These are phyloP conservation scores for Catocala fraxini DNA, from an alignment of 2,888 invertebrate species.

Conservation along the genomic window DNA sequence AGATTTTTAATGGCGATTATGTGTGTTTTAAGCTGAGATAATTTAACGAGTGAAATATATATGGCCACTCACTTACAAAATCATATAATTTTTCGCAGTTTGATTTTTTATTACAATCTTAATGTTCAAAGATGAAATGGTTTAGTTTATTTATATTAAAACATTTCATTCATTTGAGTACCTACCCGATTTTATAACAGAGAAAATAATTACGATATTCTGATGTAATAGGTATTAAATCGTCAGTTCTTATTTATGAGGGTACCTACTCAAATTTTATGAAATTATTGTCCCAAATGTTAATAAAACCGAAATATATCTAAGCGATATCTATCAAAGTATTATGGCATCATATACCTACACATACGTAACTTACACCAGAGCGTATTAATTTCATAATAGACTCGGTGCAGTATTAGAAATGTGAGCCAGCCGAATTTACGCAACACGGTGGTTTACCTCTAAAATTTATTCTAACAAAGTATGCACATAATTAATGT, in stretches of 20 bases:
- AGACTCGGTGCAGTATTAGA: conserved; percentile 32
- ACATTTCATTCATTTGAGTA: no score
- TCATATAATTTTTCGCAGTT: no score
- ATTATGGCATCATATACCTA: conserved; percentile 35
- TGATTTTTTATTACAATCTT: no score
- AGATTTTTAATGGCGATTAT: background rate
- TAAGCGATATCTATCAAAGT: conserved; percentile 23
- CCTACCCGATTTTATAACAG: background rate
- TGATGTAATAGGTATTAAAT: background rate
- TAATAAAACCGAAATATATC: conserved; percentile 15
- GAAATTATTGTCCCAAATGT: conserved; percentile 15
- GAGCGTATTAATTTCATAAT: conserved; percentile 51
- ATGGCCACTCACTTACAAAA: no score
- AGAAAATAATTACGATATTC: background rate
- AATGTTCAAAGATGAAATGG: no score
- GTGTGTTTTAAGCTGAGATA: background rate
- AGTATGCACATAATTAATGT: conserved; percentile 13
- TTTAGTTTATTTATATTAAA: no score
- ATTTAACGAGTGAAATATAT: no score
- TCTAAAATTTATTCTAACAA: background rate
- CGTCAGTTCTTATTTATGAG: background rate
- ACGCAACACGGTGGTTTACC: conserved; percentile 28
- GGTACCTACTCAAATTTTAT: conserved; percentile 15
- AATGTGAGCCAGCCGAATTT: conserved; percentile 39
- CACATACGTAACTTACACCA: conserved; percentile 31